Conservation (phyloP, 2,797 vertebrate species). For the Mareca strepera region DNA sequence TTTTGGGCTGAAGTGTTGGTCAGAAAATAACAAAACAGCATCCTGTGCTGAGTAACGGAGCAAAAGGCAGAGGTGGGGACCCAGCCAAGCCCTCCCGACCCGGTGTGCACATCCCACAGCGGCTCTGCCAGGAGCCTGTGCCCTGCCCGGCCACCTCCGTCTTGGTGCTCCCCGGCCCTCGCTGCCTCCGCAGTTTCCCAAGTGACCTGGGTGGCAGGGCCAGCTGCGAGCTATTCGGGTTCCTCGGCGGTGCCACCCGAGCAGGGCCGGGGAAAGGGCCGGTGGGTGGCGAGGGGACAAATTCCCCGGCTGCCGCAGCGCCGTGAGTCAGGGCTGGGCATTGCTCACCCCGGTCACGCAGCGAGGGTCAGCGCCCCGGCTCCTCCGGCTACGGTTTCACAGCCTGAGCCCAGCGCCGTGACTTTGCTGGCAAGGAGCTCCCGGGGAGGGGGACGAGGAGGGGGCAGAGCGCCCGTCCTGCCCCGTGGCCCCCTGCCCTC, state of each 20-base stretch:
- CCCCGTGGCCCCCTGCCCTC: background rate
- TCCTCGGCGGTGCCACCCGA: fast-evolving
- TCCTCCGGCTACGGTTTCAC: background rate
- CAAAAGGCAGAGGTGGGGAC: background rate
- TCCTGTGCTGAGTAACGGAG: background rate
- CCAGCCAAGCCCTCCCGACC: background rate
- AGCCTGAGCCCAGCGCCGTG: background rate
- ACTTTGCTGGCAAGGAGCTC: background rate
- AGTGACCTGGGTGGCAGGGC: background rate
- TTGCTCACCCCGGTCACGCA: background rate
- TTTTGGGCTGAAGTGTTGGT: background rate
- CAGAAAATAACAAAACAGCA: background rate
- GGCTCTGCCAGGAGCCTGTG: no score
- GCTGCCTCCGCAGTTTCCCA: fast-evolving
- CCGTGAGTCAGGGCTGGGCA: background rate
- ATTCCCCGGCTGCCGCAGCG: background rate
- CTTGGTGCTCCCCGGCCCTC: background rate
- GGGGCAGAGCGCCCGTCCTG: no score
- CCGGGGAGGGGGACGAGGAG: no score
- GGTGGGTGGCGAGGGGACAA: background rate
- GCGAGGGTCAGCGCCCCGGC: background rate
- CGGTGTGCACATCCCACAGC: no score
- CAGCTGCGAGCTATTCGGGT: background rate
- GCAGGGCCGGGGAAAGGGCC: background rate
- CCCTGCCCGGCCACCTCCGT: background rate